Evolutionary conservation across 2,888 invertebrate species (phyloP).

Genomic region (Tenthredo amoena): DNA sequence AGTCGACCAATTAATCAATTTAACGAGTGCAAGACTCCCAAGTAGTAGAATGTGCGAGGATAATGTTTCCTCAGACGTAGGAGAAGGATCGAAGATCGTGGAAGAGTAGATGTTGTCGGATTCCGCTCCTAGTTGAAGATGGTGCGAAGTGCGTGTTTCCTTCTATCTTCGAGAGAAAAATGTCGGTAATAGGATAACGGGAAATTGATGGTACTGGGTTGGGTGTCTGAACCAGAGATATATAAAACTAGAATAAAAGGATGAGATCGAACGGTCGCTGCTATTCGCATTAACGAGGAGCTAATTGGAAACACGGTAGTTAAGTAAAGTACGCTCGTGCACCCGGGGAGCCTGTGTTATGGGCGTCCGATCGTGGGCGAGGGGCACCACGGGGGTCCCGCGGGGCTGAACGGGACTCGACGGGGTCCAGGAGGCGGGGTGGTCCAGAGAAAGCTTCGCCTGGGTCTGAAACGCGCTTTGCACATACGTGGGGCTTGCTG

Average conservation of each 20-base stretch:
- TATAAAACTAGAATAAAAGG: constrained; percentile 28
- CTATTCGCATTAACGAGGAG: constrained; percentile 48
- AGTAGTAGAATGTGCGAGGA: not conserved
- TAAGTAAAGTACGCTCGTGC: constrained; percentile 47
- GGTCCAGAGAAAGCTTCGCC: constrained; percentile 76
- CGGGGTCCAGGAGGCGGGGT: constrained; percentile 73
- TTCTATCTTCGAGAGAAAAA: not conserved
- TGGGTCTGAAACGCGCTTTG: constrained; percentile 55
- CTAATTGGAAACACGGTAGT: constrained; percentile 53
- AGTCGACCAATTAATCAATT: not conserved
- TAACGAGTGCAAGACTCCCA: not conserved
- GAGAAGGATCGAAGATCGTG: not conserved
- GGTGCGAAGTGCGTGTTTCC: not conserved
- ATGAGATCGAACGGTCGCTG: constrained; percentile 50
- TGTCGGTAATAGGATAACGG: constrained; percentile 4
- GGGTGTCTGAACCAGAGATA: not conserved
- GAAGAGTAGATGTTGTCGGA: not conserved
- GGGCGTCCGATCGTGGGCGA: constrained; percentile 43
- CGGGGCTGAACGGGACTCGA: constrained; percentile 57
- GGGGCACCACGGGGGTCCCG: constrained; percentile 55
- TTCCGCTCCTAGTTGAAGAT: not conserved
- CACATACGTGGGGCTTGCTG: constrained; percentile 57
- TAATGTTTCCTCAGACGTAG: not conserved
- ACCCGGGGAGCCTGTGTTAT: constrained; percentile 47
- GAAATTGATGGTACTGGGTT: constrained; percentile 17